Base-by-base conservation (phyloP, 1,140 invertebrate species). In the Cotesia typhae region DNA sequence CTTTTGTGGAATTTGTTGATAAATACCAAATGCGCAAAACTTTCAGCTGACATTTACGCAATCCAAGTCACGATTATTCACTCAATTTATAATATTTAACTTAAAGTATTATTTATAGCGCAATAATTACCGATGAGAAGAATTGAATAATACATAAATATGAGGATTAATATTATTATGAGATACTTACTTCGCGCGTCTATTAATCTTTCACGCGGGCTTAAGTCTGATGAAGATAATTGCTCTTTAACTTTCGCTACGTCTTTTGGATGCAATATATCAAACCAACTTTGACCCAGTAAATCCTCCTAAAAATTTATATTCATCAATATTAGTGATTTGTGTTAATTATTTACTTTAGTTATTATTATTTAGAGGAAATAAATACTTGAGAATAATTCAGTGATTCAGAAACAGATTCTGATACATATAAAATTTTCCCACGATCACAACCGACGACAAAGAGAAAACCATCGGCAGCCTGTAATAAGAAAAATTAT, bases 221-320 rank as follows among this genome's bases (percentile, higher is more conserved):
- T 94, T 20, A 96, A 89, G 87, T 98, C 95, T 0, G 94, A 94
- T 0, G 95, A 95, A 0, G 95, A 96, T 0, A 98, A 88, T 82
- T 98, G 96, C 82, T 98, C 96, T 84, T 98, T 98, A 0, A 98
- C 95, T 86, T 97, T 98, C 60, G 92, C 93, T 41, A 98, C 94
- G 84, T 98, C 96, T 84, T 97, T 96, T 0, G 96, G 96, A 85
- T 98, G 96, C 4, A 98, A 86, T 67, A 98, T 96, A 83, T 98
- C 96, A 85, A 98, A 98, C 89, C 95, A 92, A 81, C 95, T 97
- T 85, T 97, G 95, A 1, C 96, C 96, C 51, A 98, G 87, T 35
- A 98, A 86, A 81, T 98, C 96, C 68, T 90, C 89, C 93, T 96
- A 86, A 64, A 81, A 76, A 67, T 59, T 47, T 20, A 37, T 55